Evolutionary conservation across 2,888 invertebrate genomes (phyloP), one percentile per base, ranked within the genome.

Genomic region (Lepeophtheirus nordmannii): DNA sequence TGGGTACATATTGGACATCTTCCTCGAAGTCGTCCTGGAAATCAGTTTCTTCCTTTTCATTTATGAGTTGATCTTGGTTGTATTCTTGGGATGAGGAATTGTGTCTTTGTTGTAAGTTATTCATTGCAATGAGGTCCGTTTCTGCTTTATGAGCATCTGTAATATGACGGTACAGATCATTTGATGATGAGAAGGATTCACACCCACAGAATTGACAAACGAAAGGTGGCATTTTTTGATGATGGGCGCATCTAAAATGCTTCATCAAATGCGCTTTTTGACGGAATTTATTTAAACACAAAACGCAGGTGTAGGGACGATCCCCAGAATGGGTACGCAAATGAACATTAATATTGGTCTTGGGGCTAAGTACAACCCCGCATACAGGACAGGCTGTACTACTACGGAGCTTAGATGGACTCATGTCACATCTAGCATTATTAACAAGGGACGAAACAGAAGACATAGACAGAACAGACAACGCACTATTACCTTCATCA

Each of bases 81-180:
- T 37, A 23, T 20, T 20, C 60, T 22, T 22, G 37, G 10, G n/a
- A 17, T 20, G 53, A 20, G 37, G 53, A 41, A 38, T 62, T 41
- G 20, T 7, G 17, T 10, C 39, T 39, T 40, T n/a, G 39, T 17
- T 39, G 40, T 30, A 39, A 23, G 30, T 14, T 57, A 30, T 23
- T 20, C 40, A 20, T 17, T n/a, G 20, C 53, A 41, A 63, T 22
- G 20, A 46, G 46, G 30, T 63, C 63, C 20, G 63, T 63, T 53
- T 66, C 60, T 53, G 37, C 38, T 23, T 38, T n/a, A 41, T 66
- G 66, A 23, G 20, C 41, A 58, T 66, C 66, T 66, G 66, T 66
- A 66, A 66, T 66, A 58, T 66, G 66, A 66, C 59, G 58, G 60
- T 66, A 66, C 37, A 66, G 66, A 58, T 66, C 66, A 66, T 66